Evolutionary conservation across 2,797 vertebrate genomes (phyloP).

Genomic region (Periophthalmus magnuspinnatus): DNA sequence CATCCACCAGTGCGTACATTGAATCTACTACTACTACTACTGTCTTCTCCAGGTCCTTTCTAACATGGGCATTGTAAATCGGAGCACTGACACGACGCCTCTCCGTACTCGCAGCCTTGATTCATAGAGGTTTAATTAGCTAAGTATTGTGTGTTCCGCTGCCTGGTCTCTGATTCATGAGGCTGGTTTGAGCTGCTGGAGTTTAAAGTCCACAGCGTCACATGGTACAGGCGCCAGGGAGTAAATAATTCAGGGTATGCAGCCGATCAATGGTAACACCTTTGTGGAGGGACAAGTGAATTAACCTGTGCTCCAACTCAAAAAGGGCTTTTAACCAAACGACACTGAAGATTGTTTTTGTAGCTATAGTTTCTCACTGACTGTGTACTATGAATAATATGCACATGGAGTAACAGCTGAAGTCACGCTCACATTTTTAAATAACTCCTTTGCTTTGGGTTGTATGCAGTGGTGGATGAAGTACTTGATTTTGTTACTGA

Average conservation of each 20-base stretch:
- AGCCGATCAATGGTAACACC: constrained; percentile 52
- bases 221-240: constrained; percentile 17
- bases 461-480: too few relatives aligned
- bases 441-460: too few relatives aligned
- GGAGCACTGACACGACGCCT: background rate
- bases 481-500: too few relatives aligned
- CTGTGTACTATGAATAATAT: background rate
- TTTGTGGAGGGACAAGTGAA: constrained; percentile 33
- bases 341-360: background rate
- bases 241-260: constrained; percentile 52
- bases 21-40: too few relatives aligned
- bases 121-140: constrained; percentile 7
- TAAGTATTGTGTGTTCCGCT: constrained; percentile 3
- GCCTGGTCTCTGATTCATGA: constrained; percentile 28
- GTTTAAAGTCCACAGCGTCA: constrained; percentile 23
- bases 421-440: too few relatives aligned
- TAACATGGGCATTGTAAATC: background rate
- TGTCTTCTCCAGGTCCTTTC: too few relatives aligned
- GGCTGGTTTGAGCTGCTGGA: constrained; percentile 31
- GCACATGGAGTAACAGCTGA: too few relatives aligned
- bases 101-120: background rate
- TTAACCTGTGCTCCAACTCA: constrained; percentile 35
- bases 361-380: background rate
- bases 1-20: too few relatives aligned
- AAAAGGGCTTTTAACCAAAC: constrained; percentile 5